Evolutionary conservation across 2,113 vertebrate species (phyloP).

Genomic region (Cinclus cinclus): DNA sequence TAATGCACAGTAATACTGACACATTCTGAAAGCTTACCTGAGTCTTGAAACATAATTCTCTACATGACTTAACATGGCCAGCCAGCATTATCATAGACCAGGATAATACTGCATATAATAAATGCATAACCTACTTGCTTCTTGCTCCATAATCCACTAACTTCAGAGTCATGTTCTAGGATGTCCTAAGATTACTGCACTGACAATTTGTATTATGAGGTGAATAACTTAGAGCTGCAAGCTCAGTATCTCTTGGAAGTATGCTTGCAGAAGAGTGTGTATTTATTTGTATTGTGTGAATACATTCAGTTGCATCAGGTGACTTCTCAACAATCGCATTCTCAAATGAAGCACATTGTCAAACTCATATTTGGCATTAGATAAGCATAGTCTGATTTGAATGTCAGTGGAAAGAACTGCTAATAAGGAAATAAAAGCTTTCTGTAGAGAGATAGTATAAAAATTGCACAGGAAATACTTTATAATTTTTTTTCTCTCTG

Average conservation of each 20-base stretch:
- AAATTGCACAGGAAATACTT: not conserved
- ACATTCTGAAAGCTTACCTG: not conserved
- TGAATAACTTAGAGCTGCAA: not conserved
- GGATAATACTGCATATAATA: not conserved
- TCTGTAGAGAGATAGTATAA: not conserved
- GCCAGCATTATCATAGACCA: constrained; percentile 30
- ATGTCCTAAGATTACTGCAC: constrained; percentile 1
- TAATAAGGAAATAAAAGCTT: not conserved
- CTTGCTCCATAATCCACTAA: constrained; percentile 39
- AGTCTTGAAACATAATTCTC: not conserved
- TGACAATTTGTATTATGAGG: not conserved
- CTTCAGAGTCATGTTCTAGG: not conserved
- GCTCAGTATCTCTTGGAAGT: not conserved
- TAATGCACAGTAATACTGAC: not conserved
- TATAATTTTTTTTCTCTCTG: not conserved
- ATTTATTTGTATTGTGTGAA: not conserved
- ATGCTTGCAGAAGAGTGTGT: not conserved
- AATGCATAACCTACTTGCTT: constrained; percentile 14
- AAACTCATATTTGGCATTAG: not conserved
- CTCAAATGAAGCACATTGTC: not conserved
- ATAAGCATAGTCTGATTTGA: not conserved
- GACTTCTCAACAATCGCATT: not conserved
- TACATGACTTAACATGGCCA: constrained; percentile 24
- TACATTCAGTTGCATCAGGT: not conserved
- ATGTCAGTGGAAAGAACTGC: not conserved